These are phyloP conservation scores for Luscinia megarhynchos DNA, from an alignment of 2,797 vertebrate species.

Conservation along the genomic window DNA sequence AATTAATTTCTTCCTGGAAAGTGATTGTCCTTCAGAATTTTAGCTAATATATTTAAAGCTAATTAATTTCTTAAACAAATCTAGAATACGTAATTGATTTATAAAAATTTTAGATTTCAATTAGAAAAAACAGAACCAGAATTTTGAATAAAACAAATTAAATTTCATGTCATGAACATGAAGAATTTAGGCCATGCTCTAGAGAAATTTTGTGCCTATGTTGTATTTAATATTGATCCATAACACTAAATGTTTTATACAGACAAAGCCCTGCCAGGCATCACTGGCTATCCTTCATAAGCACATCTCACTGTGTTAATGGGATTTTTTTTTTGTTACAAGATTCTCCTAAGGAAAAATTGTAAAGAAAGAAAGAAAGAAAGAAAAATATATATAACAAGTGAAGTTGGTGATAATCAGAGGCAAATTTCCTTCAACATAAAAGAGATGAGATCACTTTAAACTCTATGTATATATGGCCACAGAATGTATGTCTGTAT, in stretches of 20 bases:
- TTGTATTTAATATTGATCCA: conserved; percentile 18
- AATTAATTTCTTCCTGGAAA: not conserved
- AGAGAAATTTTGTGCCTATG: conserved; percentile 17
- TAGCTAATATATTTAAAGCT: not conserved
- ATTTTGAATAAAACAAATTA: not conserved
- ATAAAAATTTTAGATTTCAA: not conserved
- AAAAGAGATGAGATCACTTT: not conserved
- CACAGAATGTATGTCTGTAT: not conserved
- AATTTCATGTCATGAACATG: not conserved
- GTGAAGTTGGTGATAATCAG: not conserved
- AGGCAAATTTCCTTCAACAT: not conserved
- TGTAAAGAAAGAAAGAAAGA: not conserved
- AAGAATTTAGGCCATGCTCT: not conserved
- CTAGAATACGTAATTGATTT: not conserved
- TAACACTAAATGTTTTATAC: not conserved
- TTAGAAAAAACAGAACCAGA: not conserved
- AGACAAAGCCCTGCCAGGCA: not conserved
- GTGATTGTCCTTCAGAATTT: not conserved
- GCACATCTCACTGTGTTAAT: not conserved
- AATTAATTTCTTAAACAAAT: not conserved
- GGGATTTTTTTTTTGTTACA: not conserved
- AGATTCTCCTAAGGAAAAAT: not conserved
- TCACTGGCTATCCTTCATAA: not conserved
- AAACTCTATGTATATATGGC: not conserved
- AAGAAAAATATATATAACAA: not conserved